Evolutionary conservation across 2,888 invertebrate species (phyloP).

Genomic region (Anthophora plumipes): DNA sequence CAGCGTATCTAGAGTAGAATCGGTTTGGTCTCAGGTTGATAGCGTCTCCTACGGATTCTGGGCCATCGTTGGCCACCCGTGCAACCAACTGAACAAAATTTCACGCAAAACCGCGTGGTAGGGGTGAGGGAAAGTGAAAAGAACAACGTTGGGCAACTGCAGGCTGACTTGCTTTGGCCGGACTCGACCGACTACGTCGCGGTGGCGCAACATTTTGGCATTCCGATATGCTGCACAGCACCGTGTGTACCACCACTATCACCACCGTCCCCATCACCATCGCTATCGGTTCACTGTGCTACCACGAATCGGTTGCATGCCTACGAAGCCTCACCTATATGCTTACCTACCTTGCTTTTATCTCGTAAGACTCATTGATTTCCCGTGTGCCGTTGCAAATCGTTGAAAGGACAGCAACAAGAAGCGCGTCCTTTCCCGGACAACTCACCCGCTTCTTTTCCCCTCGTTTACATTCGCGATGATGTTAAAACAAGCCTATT

Average conservation of each 20-base stretch:
- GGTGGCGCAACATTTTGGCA: conserved; percentile 83
- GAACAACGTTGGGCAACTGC: conserved; percentile 79
- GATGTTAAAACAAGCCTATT: background rate
- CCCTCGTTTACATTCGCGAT: background rate
- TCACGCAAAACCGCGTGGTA: conserved; percentile 53
- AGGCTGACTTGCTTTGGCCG: conserved; percentile 72
- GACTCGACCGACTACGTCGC: conserved; percentile 73
- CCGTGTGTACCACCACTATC: conserved; percentile 30
- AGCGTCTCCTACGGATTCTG: conserved; percentile 66
- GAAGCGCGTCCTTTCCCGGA: conserved; percentile 1
- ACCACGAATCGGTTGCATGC: conserved; percentile 56
- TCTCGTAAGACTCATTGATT: conserved; percentile 53
- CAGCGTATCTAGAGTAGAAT: background rate
- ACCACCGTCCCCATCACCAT: conserved; percentile 28
- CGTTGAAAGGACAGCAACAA: conserved; percentile 21
- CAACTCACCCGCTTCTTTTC: background rate
- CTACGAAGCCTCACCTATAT: conserved; percentile 65
- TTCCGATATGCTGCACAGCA: conserved; percentile 76
- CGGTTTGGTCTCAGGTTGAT: background rate
- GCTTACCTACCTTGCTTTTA: conserved; percentile 48
- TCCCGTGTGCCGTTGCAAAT: background rate
- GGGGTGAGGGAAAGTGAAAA: conserved; percentile 81
- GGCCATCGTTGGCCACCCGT: conserved; percentile 53
- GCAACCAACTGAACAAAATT: conserved; percentile 68
- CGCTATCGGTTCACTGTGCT: conserved; percentile 3